These are phyloP conservation scores for Nomada lathburiana DNA, from an alignment of 2,888 invertebrate species.

Conservation along the genomic window DNA sequence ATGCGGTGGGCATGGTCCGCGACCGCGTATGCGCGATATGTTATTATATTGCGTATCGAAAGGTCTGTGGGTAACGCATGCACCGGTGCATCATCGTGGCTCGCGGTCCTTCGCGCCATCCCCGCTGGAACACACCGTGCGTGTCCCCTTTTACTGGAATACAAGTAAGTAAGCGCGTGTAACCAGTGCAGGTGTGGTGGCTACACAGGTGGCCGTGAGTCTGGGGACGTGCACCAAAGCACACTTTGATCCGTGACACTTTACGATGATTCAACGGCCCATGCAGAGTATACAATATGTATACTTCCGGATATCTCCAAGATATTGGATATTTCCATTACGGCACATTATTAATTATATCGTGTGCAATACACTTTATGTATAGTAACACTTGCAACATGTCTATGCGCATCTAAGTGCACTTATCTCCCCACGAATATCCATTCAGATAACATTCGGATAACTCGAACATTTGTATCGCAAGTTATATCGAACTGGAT, in stretches of 20 bases:
- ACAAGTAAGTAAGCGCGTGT: background rate
- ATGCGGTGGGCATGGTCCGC: slow-evolving; percentile 70
- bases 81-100: slow-evolving; percentile 39
- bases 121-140: slow-evolving; percentile 10
- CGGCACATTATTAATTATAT: no score
- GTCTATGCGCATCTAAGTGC: no score
- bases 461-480: background rate
- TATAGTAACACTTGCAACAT: no score
- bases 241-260: background rate
- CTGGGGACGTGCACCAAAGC: background rate
- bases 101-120: slow-evolving; percentile 39
- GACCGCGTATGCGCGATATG: slow-evolving; percentile 69
- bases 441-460: background rate
- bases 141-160: slow-evolving; percentile 18
- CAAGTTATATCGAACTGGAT: background rate
- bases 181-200: slow-evolving; percentile 34
- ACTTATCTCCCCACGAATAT: background rate
- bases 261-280: background rate
- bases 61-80: slow-evolving; percentile 56
- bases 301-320: no score
- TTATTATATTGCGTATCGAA: slow-evolving; percentile 78
- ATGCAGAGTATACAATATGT: no score
- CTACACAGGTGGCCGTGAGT: background rate
- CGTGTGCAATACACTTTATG: no score
- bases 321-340: no score